A percentile compares a stretch with the other conserved stretches of the same genome.
These are phyloP conservation scores for Pseudoips prasinana DNA, from an alignment of 2,888 invertebrate genomes.

Conservation along the genomic window DNA sequence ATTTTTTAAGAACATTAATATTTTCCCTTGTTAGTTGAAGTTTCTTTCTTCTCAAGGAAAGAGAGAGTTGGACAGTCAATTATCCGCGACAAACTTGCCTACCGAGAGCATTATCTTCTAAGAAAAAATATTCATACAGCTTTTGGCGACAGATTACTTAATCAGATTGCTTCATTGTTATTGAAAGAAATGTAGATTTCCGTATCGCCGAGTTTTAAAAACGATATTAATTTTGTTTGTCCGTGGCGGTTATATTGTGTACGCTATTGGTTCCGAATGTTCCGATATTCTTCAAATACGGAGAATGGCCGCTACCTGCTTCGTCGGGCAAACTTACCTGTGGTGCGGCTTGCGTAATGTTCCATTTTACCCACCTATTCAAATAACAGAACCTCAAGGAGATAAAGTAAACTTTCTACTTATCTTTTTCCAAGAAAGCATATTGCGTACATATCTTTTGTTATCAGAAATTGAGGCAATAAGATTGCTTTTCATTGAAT, in stretches of 20 bases:
- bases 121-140: too few species aligned
- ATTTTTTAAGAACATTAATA: too few species aligned
- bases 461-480: slow-evolving; percentile 17
- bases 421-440: slow-evolving; percentile 4
- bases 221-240: slow-evolving; percentile 27
- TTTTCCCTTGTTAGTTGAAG: too few species aligned
- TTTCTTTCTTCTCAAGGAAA: too few species aligned
- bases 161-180: slow-evolving; percentile 14
- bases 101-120: too few species aligned
- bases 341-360: slow-evolving; percentile 23
- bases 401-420: slow-evolving; percentile 15
- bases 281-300: slow-evolving; percentile 21
- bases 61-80: too few species aligned
- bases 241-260: slow-evolving; percentile 3
- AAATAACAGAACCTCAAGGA: slow-evolving; percentile 3
- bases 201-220: slow-evolving; percentile 12
- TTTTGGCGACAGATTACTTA: slow-evolving; percentile 5
- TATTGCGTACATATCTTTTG: slow-evolving; percentile 11
- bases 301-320: slow-evolving; percentile 36
- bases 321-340: slow-evolving; percentile 32
- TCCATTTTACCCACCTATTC: slow-evolving; percentile 16
- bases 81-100: too few species aligned
- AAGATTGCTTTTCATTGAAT: slow-evolving; percentile 2
- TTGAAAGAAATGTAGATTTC: slow-evolving; percentile 13
- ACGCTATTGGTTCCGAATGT: slow-evolving; percentile 16